Conservation (phyloP, 2,888 invertebrate species). For the Kuschelorhynchus macadamiae region DNA sequence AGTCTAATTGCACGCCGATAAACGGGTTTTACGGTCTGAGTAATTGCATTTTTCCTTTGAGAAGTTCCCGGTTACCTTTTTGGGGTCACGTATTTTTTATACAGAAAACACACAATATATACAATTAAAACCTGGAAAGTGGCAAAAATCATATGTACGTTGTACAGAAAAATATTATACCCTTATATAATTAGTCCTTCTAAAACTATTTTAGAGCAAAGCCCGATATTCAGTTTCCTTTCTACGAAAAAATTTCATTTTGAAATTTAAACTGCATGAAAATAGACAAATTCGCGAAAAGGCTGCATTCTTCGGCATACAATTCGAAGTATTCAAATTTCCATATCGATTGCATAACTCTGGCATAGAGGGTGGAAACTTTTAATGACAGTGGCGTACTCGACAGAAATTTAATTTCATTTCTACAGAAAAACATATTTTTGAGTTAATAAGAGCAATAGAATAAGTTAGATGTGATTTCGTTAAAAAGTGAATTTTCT, state of each 20-base stretch:
- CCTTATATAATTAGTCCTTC: too few relatives aligned
- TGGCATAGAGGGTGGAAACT: conserved; percentile 22
- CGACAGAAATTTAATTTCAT: background rate
- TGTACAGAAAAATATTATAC: too few relatives aligned
- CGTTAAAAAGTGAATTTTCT: too few relatives aligned
- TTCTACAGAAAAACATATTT: too few relatives aligned
- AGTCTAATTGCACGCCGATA: background rate
- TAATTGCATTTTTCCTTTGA: background rate
- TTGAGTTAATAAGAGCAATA: too few relatives aligned
- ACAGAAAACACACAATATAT: too few relatives aligned
- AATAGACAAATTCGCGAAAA: conserved; percentile 16
- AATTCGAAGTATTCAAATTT: conserved; percentile 63
- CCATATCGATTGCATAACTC: conserved; percentile 64
- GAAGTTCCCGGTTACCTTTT: background rate
- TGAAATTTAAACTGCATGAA: background rate
- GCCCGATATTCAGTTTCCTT: too few relatives aligned
- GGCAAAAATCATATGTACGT: too few relatives aligned
- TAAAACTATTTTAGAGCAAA: too few relatives aligned
- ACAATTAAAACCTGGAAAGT: too few relatives aligned
- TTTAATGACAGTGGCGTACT: conserved; percentile 16
- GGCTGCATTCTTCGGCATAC: conserved; percentile 48
- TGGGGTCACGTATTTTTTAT: too few relatives aligned
- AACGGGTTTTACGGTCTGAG: background rate
- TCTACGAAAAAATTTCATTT: background rate
- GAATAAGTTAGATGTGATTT: too few relatives aligned